phyloP scores from a whole-genome alignment of 2,888 invertebrate genomes.

The Eucriotettix oculatus region DNA sequence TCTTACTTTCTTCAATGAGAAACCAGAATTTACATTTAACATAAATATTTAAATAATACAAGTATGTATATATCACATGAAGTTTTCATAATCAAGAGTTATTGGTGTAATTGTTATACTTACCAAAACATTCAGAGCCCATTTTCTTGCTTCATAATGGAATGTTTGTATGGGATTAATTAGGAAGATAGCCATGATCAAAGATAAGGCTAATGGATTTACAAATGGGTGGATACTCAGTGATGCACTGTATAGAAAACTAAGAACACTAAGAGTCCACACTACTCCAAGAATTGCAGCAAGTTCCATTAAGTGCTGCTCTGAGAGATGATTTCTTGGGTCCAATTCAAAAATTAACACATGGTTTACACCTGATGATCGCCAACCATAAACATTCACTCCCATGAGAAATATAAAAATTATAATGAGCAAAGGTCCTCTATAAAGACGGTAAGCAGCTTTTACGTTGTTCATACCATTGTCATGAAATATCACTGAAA shows the following conservation, averaged over 20 bases:
- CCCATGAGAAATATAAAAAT: conserved; percentile 89
- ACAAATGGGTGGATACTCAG: conserved; percentile 82
- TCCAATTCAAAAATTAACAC: conserved; percentile 95
- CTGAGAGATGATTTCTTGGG: conserved; percentile 82
- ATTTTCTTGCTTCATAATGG: conserved; percentile 83
- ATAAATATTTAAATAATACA: neutral
- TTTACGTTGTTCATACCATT: neutral
- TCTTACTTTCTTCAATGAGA: too few species aligned
- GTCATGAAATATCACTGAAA: neutral
- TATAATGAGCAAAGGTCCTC: conserved; percentile 83
- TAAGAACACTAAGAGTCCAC: conserved; percentile 81
- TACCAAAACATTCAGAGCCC: conserved; percentile 79
- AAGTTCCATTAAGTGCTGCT: conserved; percentile 88
- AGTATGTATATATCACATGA: neutral
- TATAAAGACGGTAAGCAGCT: conserved; percentile 70
- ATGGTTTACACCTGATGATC: conserved; percentile 93
- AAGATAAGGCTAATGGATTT: conserved; percentile 71
- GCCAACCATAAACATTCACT: conserved; percentile 93
- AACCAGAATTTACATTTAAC: neutral
- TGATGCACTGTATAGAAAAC: conserved; percentile 42
- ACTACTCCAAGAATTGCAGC: conserved; percentile 86
- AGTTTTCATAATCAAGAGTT: too few species aligned
- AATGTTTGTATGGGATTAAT: conserved; percentile 86
- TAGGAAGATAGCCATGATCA: conserved; percentile 64
- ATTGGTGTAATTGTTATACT: conserved; percentile 24